phyloP scores from a whole-genome alignment of 2,888 invertebrate species.

The Thera obeliscata region DNA sequence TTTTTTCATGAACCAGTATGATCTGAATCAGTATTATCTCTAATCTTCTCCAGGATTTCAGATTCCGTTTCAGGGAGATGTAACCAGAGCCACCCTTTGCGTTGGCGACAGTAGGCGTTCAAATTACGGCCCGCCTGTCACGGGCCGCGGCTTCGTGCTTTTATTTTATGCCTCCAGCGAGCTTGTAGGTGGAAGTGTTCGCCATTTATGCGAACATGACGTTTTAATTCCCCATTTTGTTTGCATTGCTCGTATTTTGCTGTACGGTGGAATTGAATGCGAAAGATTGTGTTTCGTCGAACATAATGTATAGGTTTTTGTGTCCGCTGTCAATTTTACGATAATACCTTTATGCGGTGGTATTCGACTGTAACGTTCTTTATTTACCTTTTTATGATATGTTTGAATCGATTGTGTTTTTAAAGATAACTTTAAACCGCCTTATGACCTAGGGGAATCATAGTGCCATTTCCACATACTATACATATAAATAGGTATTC shows the following conservation, averaged over 20 bases:
- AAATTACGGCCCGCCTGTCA: conserved; percentile 54
- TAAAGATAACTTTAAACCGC: too few relatives aligned
- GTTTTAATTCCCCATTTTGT: conserved; percentile 31
- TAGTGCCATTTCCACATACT: too few relatives aligned
- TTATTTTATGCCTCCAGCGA: conserved; percentile 46
- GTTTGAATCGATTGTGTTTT: too few relatives aligned
- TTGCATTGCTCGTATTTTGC: conserved; percentile 18
- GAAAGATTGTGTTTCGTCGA: neutral
- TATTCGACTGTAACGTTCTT: too few relatives aligned
- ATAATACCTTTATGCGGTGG: too few relatives aligned
- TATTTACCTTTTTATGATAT: too few relatives aligned
- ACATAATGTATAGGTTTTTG: neutral
- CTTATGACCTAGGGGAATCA: too few relatives aligned
- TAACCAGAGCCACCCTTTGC: conserved; percentile 34
- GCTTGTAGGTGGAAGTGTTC: conserved; percentile 32
- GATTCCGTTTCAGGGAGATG: conserved; percentile 37
- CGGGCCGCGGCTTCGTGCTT: conserved; percentile 40
- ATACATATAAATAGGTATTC: too few relatives aligned
- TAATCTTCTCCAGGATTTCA: conserved; percentile 42
- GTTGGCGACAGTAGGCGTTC: conserved; percentile 26
- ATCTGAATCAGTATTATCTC: conserved; percentile 38
- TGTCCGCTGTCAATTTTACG: neutral
- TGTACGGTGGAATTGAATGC: conserved; percentile 3
- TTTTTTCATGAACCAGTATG: conserved; percentile 16
- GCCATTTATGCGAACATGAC: conserved; percentile 35